Conservation (phyloP, 64 coral and sea anemone genomes). For the Acropora yongei region DNA sequence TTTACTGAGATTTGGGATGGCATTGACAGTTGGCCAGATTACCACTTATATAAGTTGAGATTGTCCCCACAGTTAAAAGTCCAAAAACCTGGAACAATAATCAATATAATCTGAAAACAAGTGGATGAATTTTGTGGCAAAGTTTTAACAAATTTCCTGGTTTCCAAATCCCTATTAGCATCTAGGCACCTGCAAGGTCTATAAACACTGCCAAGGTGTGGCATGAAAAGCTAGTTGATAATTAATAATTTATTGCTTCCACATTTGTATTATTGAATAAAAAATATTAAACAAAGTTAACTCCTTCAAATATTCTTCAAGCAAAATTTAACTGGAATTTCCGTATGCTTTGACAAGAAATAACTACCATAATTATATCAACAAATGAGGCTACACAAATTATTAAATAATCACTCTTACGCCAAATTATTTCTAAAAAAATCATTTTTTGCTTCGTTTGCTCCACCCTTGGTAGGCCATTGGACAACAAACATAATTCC, state of each 20-base stretch:
- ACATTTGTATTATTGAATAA: neutral
- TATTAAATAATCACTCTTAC: neutral
- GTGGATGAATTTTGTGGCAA: slow-evolving; percentile 4
- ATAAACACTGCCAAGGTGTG: slow-evolving; percentile 40
- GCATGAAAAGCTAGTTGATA: neutral
- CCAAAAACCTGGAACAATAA: neutral
- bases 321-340: too few species aligned
- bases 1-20: neutral
- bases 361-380: neutral
- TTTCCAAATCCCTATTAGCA: slow-evolving; percentile 9
- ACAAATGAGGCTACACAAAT: neutral
- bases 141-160: neutral
- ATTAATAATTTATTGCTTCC: slow-evolving; percentile 21
- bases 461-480: neutral
- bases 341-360: neutral
- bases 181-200: slow-evolving; percentile 26
- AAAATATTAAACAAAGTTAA: neutral
- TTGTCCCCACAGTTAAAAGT: too few species aligned
- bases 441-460: neutral
- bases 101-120: neutral
- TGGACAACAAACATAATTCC: neutral
- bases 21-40: too few species aligned
- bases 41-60: too few species aligned
- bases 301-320: too few species aligned
- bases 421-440: neutral